Conservation (phyloP, 2,113 vertebrate species). For the Anoplopoma fimbria region DNA sequence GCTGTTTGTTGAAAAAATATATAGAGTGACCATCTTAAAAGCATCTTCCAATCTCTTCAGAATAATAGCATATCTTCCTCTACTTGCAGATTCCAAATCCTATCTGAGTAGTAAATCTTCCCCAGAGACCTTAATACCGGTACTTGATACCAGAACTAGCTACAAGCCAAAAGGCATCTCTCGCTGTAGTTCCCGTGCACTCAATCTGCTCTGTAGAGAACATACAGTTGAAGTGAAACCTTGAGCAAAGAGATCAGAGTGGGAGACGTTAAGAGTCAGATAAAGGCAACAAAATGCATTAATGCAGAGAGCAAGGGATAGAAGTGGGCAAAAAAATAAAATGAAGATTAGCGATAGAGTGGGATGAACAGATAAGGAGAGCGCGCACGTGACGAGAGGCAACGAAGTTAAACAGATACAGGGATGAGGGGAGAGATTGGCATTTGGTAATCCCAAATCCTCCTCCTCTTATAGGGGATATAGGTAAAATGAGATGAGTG, state of each 20-base stretch:
- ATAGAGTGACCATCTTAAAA: constrained; percentile 11
- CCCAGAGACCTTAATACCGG: constrained; percentile 20
- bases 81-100: constrained; percentile 42
- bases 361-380: constrained; percentile 78
- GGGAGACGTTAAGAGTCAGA: constrained; percentile 55
- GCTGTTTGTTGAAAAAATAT: constrained; percentile 31
- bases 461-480: constrained; percentile 41
- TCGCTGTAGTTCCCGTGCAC: background rate
- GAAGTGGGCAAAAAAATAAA: background rate
- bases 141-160: constrained; percentile 17
- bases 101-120: constrained; percentile 47
- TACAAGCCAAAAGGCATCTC: constrained; percentile 9
- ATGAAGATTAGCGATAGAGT: constrained; percentile 67
- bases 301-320: constrained; percentile 40
- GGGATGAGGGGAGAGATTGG: constrained; percentile 64
- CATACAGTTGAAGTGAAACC: constrained; percentile 47
- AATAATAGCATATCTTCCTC: constrained; percentile 28
- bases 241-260: constrained; percentile 35
- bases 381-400: constrained; percentile 50
- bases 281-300: constrained; percentile 71
- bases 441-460: constrained; percentile 62
- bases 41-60: constrained; percentile 11
- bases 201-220: constrained; percentile 25
- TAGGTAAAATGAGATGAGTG: constrained; percentile 11
- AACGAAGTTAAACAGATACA: constrained; percentile 68